A percentile compares a stretch with the other conserved stretches of the same genome.
These are phyloP conservation scores for Eurosta solidaginis DNA, from an alignment of 1,140 invertebrate species.

Conservation along the genomic window DNA sequence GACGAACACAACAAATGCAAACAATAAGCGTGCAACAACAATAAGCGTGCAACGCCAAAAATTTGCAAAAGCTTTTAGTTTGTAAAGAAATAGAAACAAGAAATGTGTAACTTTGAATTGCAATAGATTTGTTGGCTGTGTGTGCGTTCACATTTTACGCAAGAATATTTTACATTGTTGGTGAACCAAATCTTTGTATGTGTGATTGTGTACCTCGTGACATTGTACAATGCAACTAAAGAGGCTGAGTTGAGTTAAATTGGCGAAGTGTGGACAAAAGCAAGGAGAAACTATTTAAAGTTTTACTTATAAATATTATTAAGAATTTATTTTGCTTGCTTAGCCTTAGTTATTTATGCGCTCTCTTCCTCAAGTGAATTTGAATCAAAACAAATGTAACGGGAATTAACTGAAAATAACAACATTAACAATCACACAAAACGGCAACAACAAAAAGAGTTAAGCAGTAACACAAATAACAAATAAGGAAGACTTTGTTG, in stretches of 20 bases:
- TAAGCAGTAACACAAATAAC: conserved; percentile 1
- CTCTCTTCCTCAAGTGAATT: background rate
- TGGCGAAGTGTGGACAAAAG: background rate
- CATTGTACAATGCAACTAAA: no score
- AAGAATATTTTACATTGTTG: no score
- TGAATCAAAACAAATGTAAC: conserved; percentile 2
- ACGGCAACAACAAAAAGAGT: background rate
- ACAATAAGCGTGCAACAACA: conserved; percentile 20
- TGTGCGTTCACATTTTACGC: no score
- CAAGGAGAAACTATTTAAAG: background rate
- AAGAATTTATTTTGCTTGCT: no score
- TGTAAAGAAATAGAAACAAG: no score
- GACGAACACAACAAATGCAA: background rate
- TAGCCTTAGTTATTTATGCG: background rate
- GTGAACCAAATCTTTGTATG: no score
- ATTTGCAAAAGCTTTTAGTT: no score
- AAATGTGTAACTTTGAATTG: no score
- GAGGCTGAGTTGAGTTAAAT: background rate
- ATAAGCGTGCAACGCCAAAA: conserved; percentile 8
- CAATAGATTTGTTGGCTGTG: no score
- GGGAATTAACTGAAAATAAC: background rate
- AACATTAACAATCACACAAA: background rate
- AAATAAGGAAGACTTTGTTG: no score
- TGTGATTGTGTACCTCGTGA: no score
- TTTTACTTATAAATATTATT: background rate